Base-by-base conservation (phyloP, 2,888 invertebrate genomes). In the Antitype chi region DNA sequence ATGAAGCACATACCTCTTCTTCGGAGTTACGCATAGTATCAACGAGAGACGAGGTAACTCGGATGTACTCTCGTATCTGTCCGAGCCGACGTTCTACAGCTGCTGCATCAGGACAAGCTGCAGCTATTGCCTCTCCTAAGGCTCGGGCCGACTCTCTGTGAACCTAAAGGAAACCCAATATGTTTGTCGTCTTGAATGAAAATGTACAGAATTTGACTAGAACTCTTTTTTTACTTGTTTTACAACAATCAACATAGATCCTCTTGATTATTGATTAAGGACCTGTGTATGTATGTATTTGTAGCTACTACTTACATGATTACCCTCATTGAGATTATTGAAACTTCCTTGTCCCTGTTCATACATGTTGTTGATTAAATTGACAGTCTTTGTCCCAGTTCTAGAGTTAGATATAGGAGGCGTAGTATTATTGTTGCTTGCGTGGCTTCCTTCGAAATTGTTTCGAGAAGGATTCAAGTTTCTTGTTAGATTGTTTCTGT, bases 61-160 rank as follows among this genome's bases (percentile, higher is more conserved):
- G 97, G 81, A 98, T 98, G 91, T 98, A 98, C 90, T 98, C 98
- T 69, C 98, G 95, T 83, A 98, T 98, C 93, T 98, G 98, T 78
- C 97, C 97, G 28, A 98, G 95, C 68, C 98, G 97, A 53, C 97
- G 97, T 89, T 98, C 98, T 60, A 98, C 98, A 72, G 98, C 97
- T 38, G 97, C 97, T 70, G 97, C 97, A 86, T 98, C 97, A 11
- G 98, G 98, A 78, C 96, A 97, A 0, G 96, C 95, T 15, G 96
- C 95, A 8, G 96, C 96, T 82, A 96, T 95, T 20, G 95, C 96
- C 85, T 96, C 96, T 28, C 96, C 97, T 55, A 96, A 86, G 57
- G 95, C 95, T 38, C 96, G 90, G 5, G 96, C 95, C 1, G 96
- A 96, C 81, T 96, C 96, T 72, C 96, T 92, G 80, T 96, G 95